Evolutionary conservation across 1,140 invertebrate genomes (phyloP).

Genomic region (Philopotamus ludificatus): DNA sequence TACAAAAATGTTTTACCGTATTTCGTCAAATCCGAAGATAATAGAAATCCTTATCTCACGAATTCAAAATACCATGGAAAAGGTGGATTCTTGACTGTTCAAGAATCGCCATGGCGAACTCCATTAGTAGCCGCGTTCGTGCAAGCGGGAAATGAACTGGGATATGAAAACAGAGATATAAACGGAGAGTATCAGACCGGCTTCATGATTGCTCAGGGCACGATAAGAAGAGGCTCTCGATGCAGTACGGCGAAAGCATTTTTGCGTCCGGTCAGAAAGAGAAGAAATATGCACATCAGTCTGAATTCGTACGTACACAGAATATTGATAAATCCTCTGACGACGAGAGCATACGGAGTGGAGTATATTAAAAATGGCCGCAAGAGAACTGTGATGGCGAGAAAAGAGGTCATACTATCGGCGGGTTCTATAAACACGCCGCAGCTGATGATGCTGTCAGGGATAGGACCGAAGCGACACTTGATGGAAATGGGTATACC

Average conservation of each 20-base stretch:
- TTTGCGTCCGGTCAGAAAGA: constrained; percentile 70
- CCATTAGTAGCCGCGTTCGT: constrained; percentile 79
- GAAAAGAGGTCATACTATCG: constrained; percentile 76
- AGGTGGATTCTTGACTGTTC: constrained; percentile 77
- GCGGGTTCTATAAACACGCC: constrained; percentile 79
- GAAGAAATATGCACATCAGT: constrained; percentile 77
- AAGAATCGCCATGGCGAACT: constrained; percentile 81
- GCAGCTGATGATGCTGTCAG: constrained; percentile 84
- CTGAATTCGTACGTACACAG: constrained; percentile 74
- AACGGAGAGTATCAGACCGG: constrained; percentile 81
- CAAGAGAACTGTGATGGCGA: constrained; percentile 64
- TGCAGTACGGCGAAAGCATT: constrained; percentile 92
- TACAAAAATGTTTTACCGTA: constrained; percentile 86
- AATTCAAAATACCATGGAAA: constrained; percentile 70
- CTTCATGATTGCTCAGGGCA: constrained; percentile 88
- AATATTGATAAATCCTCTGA: constrained; percentile 69
- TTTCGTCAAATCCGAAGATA: constrained; percentile 88
- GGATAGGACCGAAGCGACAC: constrained; percentile 77
- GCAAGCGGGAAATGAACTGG: constrained; percentile 81
- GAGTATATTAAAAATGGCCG: constrained; percentile 72
- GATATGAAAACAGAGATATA: constrained; percentile 84
- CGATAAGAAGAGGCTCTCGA: constrained; percentile 78
- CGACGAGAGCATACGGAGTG: constrained; percentile 71
- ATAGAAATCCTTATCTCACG: constrained; percentile 77
- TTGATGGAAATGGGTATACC: constrained; percentile 68